Evolutionary conservation across 1,140 invertebrate species (phyloP).

Genomic region (Drosophila bipectinata): DNA sequence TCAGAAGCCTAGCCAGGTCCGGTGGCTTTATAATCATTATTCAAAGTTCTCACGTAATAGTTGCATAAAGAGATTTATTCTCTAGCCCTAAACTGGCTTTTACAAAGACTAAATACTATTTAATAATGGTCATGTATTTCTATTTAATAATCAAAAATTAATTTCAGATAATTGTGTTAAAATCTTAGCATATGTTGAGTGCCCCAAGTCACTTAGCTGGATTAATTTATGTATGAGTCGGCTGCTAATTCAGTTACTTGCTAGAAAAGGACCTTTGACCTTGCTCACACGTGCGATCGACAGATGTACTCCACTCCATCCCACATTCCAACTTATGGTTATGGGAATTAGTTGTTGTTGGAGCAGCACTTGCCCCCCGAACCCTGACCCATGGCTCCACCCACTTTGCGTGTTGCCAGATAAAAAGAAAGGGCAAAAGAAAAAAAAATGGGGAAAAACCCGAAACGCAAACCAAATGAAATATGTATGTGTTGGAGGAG

Average conservation of each 20-base stretch:
- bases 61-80: background rate
- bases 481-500: slow-evolving; percentile 57
- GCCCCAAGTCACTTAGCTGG: background rate
- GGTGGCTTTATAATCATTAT: too few relatives aligned
- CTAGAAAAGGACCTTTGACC: slow-evolving; percentile 21
- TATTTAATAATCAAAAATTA: background rate
- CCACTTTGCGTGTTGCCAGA: slow-evolving; percentile 53
- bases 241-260: slow-evolving; percentile 25
- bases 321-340: slow-evolving; percentile 37
- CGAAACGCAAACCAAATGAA: slow-evolving; percentile 62
- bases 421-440: background rate
- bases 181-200: background rate
- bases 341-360: slow-evolving; percentile 41
- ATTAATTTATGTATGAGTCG: slow-evolving; percentile 1
- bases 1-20: background rate
- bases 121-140: background rate
- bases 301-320: slow-evolving; percentile 30
- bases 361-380: slow-evolving; percentile 8
- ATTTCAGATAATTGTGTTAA: background rate
- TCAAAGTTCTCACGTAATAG: background rate
- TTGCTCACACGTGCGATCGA: slow-evolving; percentile 55
- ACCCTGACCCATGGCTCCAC: background rate
- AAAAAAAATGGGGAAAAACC: slow-evolving; percentile 24
- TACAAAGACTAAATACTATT: too few relatives aligned
- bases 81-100: background rate